phyloP scores from a whole-genome alignment of 2,888 invertebrate genomes.

The Rhyacophila evoluta region DNA sequence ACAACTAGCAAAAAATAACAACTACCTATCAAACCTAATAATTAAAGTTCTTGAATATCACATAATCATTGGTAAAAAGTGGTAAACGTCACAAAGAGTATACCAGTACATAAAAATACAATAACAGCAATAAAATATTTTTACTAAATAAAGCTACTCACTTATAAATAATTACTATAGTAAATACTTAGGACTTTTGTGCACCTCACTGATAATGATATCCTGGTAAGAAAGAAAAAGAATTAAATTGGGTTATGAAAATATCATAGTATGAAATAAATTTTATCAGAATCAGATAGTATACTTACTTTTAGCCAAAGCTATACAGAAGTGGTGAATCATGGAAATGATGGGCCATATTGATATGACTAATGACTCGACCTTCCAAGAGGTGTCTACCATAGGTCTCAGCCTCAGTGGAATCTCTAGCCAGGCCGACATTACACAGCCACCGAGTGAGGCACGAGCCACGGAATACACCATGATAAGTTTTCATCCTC shows the following conservation, averaged over 20 bases:
- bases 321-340: slow-evolving; percentile 86
- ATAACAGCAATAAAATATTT: slow-evolving; percentile 7
- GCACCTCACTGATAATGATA: not conserved
- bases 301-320: slow-evolving; percentile 66
- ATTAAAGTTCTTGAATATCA: not conserved
- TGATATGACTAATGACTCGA: slow-evolving; percentile 85
- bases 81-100: not conserved
- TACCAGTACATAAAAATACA: not conserved
- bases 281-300: not conserved
- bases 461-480: slow-evolving; percentile 86
- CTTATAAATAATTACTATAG: not conserved
- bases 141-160: not conserved
- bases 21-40: not conserved
- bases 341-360: slow-evolving; percentile 86
- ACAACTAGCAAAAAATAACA: slow-evolving; percentile 9
- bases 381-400: slow-evolving; percentile 87
- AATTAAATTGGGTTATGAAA: no score
- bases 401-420: slow-evolving; percentile 84
- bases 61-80: slow-evolving; percentile 12
- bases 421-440: slow-evolving; percentile 83
- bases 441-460: slow-evolving; percentile 89
- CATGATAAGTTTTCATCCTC: slow-evolving; percentile 81
- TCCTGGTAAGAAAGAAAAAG: no score
- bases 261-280: no score
- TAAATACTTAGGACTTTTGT: slow-evolving; percentile 4